Evolutionary conservation across 1,140 invertebrate species (phyloP), one percentile per base, ranked within the genome.

Genomic region (Conus ventricosus): DNA sequence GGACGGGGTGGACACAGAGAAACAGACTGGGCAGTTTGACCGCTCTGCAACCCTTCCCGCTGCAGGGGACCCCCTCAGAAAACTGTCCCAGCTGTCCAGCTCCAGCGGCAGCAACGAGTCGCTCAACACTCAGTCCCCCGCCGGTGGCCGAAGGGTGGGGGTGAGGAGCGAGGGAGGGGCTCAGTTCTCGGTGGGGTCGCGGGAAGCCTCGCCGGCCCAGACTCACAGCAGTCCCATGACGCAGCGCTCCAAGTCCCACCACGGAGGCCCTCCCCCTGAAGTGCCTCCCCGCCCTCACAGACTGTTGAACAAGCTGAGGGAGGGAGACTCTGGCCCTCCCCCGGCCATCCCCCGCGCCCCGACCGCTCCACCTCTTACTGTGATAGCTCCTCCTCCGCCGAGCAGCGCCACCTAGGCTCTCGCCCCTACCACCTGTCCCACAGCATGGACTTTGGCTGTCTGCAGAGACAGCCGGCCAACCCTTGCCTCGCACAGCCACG

Each of bases 41-140:
- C 90, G 91, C 63, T 85, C 78, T 39, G 39, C 39, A 39, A 39
- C 39, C 39, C 88, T 92, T 91, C 90, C 91, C 91, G 5, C 89
- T 92, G 51, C 92, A 91, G 88, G 78, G 55, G 92, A 92, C 86
- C 92, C 91, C 13, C 84, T 93, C 27, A 90, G 91, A 71, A 93
- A 93, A 86, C 88, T 94, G 27, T 92, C 92, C 13, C 93, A 93
- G 85, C 86, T 93, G n/a, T 93, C 92, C n/a, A 94, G 93, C 88
- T 93, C 92, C 2, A 93, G 93, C 76, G 93, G 85, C 51, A 87
- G 85, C 25, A 87, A 57, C 71, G 85, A 87, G 53, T 87, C 85
- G 23, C 75, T 87, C n/a, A 80, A 78, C 54, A 71, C 17, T 25
- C 5, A 39, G 17, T 75, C 67, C 60, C 75, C 54, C 57, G 67